These are phyloP conservation scores for Holacanthella duospinosa DNA, from an alignment of 2,888 invertebrate genomes.

Conservation along the genomic window DNA sequence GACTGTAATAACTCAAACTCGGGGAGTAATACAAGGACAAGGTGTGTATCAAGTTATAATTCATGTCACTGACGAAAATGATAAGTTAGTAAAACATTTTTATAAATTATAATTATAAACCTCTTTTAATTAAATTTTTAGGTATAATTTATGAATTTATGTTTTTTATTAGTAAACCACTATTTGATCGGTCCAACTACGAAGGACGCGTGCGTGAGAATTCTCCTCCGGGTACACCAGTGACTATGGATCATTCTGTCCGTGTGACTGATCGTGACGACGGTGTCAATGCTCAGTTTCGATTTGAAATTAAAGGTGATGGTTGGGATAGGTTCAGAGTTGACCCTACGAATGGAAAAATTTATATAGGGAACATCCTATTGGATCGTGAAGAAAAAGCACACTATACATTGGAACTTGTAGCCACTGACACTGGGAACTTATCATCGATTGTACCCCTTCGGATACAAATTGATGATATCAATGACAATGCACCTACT, in stretches of 20 bases:
- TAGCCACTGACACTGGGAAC: slow-evolving; percentile 62
- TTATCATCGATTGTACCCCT: slow-evolving; percentile 62
- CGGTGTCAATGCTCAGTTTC: slow-evolving; percentile 57
- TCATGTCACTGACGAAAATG: slow-evolving; percentile 73
- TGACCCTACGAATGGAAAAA: slow-evolving; percentile 53
- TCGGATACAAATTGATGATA: slow-evolving; percentile 60
- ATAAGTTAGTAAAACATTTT: slow-evolving; percentile 47
- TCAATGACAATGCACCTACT: slow-evolving; percentile 46
- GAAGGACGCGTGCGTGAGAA: slow-evolving; percentile 72
- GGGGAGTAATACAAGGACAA: slow-evolving; percentile 55
- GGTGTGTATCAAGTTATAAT: slow-evolving; percentile 69
- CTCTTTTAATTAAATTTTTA: not conserved
- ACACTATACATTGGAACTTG: slow-evolving; percentile 56
- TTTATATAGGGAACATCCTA: slow-evolving; percentile 47
- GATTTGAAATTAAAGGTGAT: slow-evolving; percentile 59
- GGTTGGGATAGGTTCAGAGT: slow-evolving; percentile 62
- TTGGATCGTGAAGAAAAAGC: slow-evolving; percentile 64
- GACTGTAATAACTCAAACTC: slow-evolving; percentile 66
- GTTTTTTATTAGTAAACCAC: slow-evolving; percentile 45
- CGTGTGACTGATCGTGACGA: slow-evolving; percentile 61
- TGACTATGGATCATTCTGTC: slow-evolving; percentile 57
- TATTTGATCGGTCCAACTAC: slow-evolving; percentile 60
- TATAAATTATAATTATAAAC: not conserved
- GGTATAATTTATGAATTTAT: too few relatives aligned
- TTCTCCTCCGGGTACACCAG: slow-evolving; percentile 56